Evolutionary conservation across 2,797 vertebrate genomes (phyloP).

Genomic region (Sebastes iracundus): DNA sequence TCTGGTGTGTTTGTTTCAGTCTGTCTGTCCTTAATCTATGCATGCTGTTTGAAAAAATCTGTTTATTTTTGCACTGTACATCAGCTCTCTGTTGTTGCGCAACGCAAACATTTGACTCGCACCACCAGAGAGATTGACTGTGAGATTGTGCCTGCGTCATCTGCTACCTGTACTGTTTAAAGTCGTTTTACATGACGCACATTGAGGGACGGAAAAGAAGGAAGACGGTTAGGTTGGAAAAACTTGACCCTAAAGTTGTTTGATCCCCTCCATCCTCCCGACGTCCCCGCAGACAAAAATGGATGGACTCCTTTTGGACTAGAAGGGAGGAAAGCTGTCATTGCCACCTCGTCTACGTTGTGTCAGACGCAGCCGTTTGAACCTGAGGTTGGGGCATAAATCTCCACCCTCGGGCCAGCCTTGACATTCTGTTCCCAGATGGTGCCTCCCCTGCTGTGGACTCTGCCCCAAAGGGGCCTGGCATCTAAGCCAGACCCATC

Average conservation of each 20-base stretch:
- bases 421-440: slow-evolving; percentile 78
- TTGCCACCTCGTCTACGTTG: slow-evolving; percentile 49
- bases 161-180: slow-evolving; percentile 24
- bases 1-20: slow-evolving; percentile 25
- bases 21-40: slow-evolving; percentile 36
- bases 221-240: slow-evolving; percentile 49
- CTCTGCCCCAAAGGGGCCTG: slow-evolving; percentile 53
- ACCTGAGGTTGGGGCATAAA: slow-evolving; percentile 71
- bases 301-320: slow-evolving; percentile 50
- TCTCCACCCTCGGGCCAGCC: slow-evolving; percentile 63
- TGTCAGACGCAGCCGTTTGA: slow-evolving; percentile 64
- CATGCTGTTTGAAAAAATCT: slow-evolving; percentile 5
- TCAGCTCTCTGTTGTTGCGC: not conserved
- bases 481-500: slow-evolving; percentile 71
- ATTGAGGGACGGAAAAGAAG: slow-evolving; percentile 1
- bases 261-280: slow-evolving; percentile 13
- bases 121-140: not conserved
- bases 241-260: slow-evolving; percentile 51
- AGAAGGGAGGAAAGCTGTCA: slow-evolving; percentile 54
- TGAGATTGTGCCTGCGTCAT: not conserved
- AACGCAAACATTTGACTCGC: not conserved
- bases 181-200: not conserved
- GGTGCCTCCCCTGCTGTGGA: slow-evolving; percentile 67
- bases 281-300: slow-evolving; percentile 46
- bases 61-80: not conserved